Evolutionary conservation across 1,140 invertebrate species (phyloP), one percentile per base, ranked within the genome.

Genomic region (Metaphire vulgaris): DNA sequence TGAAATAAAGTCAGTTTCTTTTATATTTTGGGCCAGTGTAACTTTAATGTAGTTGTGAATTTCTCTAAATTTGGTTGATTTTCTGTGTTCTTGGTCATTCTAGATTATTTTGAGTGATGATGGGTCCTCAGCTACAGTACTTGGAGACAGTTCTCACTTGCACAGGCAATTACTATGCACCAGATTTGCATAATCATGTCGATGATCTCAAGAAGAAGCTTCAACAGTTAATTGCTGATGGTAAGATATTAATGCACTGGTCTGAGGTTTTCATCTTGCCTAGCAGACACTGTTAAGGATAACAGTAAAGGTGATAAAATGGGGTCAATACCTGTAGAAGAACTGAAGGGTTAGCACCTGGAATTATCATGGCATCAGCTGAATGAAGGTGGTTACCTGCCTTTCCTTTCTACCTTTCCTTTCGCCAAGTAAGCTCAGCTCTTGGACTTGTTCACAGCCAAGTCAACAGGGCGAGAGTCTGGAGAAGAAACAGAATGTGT

Each of bases 111-210:
- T n/a, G 78, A 79, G 68, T 76, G 87, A 88, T 88, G 86, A 92
- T 92, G 92, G 91, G 91, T 88, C 89, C 90, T 86, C 90, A 91
- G 86, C 90, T 90, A 88, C 90, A 91, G 88, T 89, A 90, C 87
- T 86, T 91, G 83, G 89, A 91, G 87, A 91, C 91, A 82, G 90
- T 92, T 82, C 89, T 93, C 85, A 92, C 92, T 77, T 93, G 92
- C 86, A 90, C 92, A 85, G 92, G 92, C 81, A 89, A 92, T 86
- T 89, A 92, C 79, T 88, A 88, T 81, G 92, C 93, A 87, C 91
- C 92, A 80, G 87, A 90, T 81, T 91, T 93, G 86, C 89, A 89
- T 79, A 86, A 86, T 74, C 73, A 89, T 81, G 90, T 93, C 82
- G 88, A 90, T 82, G 83, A 87, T 76, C 90, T 92, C 81, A 88